phyloP scores from a whole-genome alignment of 2,888 invertebrate species.

The Microplitis manilae region DNA sequence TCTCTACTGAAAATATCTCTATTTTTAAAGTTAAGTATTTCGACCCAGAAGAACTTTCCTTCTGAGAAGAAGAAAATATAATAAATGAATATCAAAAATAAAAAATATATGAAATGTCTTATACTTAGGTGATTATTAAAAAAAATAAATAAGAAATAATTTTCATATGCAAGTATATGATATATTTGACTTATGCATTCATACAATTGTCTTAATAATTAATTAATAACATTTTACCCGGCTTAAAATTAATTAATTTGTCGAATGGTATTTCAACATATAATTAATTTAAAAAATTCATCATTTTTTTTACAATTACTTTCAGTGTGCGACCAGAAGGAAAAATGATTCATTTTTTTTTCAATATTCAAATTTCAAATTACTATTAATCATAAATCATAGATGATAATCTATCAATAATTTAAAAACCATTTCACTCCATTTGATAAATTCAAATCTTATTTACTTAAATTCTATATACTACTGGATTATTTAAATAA shows the following conservation, averaged over 20 bases:
- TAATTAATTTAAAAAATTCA: conserved; percentile 57
- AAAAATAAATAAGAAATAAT: background rate
- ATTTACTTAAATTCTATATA: conserved; percentile 19
- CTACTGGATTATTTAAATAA: conserved; percentile 30
- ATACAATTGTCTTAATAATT: conserved; percentile 49
- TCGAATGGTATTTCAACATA: conserved; percentile 45
- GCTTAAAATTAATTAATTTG: conserved; percentile 42
- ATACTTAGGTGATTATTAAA: too few species aligned
- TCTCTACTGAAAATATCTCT: too few species aligned
- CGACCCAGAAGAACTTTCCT: too few species aligned
- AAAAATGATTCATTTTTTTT: conserved; percentile 44
- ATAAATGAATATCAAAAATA: too few species aligned
- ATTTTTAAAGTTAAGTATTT: too few species aligned
- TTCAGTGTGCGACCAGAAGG: conserved; percentile 58
- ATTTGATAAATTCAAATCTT: background rate
- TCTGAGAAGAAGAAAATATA: too few species aligned
- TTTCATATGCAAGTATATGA: background rate
- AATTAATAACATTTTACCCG: conserved; percentile 61
- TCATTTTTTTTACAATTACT: conserved; percentile 60
- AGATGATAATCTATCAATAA: background rate
- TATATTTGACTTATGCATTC: conserved; percentile 1
- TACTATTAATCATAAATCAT: background rate
- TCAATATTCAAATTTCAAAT: conserved; percentile 4
- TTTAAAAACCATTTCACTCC: conserved; percentile 38
- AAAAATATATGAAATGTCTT: too few species aligned